phyloP scores from a whole-genome alignment of 2,888 invertebrate species.

The Leptopilina myrica region DNA sequence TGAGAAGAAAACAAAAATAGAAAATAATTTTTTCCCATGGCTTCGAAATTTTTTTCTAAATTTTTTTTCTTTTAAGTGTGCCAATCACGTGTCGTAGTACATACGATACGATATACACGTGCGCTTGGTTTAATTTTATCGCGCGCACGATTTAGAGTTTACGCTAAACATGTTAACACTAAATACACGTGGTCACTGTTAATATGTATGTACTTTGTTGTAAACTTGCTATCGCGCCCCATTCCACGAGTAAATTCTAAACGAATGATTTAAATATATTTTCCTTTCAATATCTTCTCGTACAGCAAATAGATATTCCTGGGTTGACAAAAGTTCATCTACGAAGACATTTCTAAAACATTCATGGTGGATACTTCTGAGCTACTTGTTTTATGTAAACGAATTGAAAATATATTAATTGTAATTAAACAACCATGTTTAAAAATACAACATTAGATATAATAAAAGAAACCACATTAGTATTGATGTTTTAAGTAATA shows the following conservation, averaged over 20 bases:
- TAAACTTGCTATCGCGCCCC: slow-evolving; percentile 42
- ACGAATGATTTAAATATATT: slow-evolving; percentile 21
- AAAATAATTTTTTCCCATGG: slow-evolving; percentile 50
- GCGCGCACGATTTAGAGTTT: slow-evolving; percentile 53
- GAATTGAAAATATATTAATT: too few relatives aligned
- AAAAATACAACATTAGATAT: too few relatives aligned
- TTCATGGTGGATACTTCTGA: too few relatives aligned
- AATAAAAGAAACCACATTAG: too few relatives aligned
- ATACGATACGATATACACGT: slow-evolving; percentile 18
- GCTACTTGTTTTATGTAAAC: too few relatives aligned
- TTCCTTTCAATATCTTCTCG: too few relatives aligned
- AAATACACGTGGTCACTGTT: slow-evolving; percentile 64
- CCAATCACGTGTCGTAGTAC: slow-evolving; percentile 49
- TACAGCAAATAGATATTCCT: too few relatives aligned
- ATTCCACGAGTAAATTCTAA: slow-evolving; percentile 46
- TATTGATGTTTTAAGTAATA: too few relatives aligned
- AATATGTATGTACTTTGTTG: slow-evolving; percentile 43
- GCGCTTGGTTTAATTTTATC: slow-evolving; percentile 31
- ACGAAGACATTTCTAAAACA: too few relatives aligned
- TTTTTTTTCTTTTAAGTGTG: slow-evolving; percentile 60
- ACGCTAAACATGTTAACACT: slow-evolving; percentile 64
- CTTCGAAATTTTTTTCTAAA: slow-evolving; percentile 53
- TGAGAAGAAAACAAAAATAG: slow-evolving; percentile 38
- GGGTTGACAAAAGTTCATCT: too few relatives aligned
- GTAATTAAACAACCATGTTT: too few relatives aligned